phyloP scores from a whole-genome alignment of 2,888 invertebrate species.

The Caenorhabditis sp. region DNA sequence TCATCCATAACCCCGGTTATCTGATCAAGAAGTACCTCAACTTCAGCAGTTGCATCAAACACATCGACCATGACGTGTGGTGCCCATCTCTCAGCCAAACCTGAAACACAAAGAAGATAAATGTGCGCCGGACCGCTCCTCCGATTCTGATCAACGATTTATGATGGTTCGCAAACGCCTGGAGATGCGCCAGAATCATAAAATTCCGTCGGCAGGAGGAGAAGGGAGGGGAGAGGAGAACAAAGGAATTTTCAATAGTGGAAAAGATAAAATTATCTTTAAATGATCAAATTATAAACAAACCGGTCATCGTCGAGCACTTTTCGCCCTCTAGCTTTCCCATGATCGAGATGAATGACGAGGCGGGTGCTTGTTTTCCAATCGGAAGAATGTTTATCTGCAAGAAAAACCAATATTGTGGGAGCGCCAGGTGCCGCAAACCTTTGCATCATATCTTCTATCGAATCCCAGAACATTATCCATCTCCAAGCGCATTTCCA shows the following conservation, averaged over 20 bases:
- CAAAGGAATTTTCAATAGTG: not conserved
- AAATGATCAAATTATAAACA: conserved; percentile 2
- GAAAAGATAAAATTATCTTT: too few relatives aligned
- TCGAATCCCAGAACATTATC: conserved; percentile 36
- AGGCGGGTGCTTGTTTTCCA: conserved; percentile 39
- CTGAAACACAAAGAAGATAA: conserved; percentile 30
- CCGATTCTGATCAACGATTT: conserved; percentile 17
- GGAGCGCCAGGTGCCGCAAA: not conserved
- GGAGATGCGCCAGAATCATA: not conserved
- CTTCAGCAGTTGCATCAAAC: conserved; percentile 25
- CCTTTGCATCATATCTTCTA: conserved; percentile 41
- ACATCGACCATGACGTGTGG: conserved; percentile 42
- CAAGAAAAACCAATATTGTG: not conserved
- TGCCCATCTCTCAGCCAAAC: conserved; percentile 49
- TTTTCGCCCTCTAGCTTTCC: conserved; percentile 23
- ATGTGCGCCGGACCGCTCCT: not conserved
- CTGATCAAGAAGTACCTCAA: conserved; percentile 12
- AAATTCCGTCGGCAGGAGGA: not conserved
- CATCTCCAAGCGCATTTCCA: conserved; percentile 40
- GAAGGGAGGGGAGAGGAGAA: not conserved
- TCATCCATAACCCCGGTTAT: too few relatives aligned
- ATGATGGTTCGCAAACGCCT: conserved; percentile 1
- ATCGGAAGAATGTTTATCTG: conserved; percentile 41
- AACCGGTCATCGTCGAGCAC: conserved; percentile 36
- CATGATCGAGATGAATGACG: conserved; percentile 32